These are phyloP conservation scores for Ophthalmolycus amberensis DNA, from an alignment of 2,113 vertebrate genomes.

Conservation along the genomic window DNA sequence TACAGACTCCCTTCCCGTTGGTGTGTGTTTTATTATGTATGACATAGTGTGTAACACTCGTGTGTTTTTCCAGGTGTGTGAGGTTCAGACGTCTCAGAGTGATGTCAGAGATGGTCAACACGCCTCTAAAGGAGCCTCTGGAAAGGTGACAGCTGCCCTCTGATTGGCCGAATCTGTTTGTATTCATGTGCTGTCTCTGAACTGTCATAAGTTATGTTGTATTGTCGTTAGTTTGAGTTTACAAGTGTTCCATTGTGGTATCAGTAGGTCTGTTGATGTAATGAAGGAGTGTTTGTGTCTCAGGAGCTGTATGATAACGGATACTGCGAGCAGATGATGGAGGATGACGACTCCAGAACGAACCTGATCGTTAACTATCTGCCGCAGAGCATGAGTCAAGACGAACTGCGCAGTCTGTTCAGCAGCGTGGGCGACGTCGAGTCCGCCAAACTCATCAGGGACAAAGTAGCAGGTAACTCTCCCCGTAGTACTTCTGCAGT, in stretches of 20 bases:
- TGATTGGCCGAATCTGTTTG: not conserved
- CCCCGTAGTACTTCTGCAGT: not conserved
- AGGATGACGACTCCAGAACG: slow-evolving; percentile 93
- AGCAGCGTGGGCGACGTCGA: slow-evolving; percentile 96
- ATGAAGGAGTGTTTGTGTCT: not conserved
- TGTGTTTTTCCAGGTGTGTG: slow-evolving; percentile 79
- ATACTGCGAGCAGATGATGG: slow-evolving; percentile 94
- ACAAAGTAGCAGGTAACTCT: slow-evolving; percentile 96
- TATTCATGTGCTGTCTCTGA: not conserved
- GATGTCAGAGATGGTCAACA: slow-evolving; percentile 74
- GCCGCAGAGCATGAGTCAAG: slow-evolving; percentile 98
- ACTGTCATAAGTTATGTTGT: not conserved
- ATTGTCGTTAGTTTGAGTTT: not conserved
- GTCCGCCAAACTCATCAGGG: slow-evolving; percentile 96
- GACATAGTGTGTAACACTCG: slow-evolving; percentile 31
- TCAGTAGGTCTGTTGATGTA: not conserved
- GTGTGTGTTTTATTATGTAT: not conserved
- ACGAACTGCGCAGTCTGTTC: slow-evolving; percentile 94
- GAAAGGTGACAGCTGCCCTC: slow-evolving; percentile 66
- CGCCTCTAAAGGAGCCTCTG: slow-evolving; percentile 62
- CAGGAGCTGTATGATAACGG: slow-evolving; percentile 90
- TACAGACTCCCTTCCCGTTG: not conserved
- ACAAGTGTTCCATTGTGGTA: not conserved
- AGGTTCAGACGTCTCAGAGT: slow-evolving; percentile 81
- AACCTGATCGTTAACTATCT: slow-evolving; percentile 99